Percentiles rank a stretch among this genome's conserved stretches.
These are phyloP conservation scores for Otis tarda DNA, from an alignment of 2,113 vertebrate species.

Conservation along the genomic window DNA sequence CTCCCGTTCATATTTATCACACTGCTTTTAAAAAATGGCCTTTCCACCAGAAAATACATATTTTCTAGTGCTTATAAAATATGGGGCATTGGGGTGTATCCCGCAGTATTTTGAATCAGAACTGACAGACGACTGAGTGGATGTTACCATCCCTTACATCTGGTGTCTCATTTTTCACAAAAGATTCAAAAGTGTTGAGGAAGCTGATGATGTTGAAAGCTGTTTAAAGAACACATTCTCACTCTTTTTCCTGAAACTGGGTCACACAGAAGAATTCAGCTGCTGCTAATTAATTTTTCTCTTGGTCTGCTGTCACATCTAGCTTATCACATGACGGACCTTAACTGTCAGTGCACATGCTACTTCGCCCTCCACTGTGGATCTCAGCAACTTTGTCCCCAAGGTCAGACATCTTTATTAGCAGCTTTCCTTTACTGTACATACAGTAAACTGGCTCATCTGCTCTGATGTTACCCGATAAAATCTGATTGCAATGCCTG, in stretches of 20 bases:
- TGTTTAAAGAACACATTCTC: background rate
- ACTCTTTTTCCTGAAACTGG: background rate
- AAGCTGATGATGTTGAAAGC: background rate
- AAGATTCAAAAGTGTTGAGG: background rate
- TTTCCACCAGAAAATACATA: background rate
- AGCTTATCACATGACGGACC: background rate
- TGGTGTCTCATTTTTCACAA: background rate
- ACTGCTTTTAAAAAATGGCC: background rate
- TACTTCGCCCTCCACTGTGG: background rate
- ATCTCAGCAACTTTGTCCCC: background rate
- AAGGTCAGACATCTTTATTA: background rate
- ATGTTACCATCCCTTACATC: background rate
- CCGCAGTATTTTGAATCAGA: background rate
- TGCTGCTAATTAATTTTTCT: slow-evolving; percentile 39
- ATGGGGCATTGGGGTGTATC: background rate
- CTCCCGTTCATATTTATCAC: background rate
- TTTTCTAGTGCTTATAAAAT: background rate
- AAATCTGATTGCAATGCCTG: background rate
- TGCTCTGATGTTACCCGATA: background rate
- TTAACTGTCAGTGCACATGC: background rate
- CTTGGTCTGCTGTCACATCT: background rate
- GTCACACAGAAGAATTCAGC: background rate
- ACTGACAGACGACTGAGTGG: background rate
- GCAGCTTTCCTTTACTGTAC: background rate
- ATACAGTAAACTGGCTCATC: background rate